These are phyloP conservation scores for Hesperia comma DNA, from an alignment of 2,888 invertebrate species.

Conservation along the genomic window DNA sequence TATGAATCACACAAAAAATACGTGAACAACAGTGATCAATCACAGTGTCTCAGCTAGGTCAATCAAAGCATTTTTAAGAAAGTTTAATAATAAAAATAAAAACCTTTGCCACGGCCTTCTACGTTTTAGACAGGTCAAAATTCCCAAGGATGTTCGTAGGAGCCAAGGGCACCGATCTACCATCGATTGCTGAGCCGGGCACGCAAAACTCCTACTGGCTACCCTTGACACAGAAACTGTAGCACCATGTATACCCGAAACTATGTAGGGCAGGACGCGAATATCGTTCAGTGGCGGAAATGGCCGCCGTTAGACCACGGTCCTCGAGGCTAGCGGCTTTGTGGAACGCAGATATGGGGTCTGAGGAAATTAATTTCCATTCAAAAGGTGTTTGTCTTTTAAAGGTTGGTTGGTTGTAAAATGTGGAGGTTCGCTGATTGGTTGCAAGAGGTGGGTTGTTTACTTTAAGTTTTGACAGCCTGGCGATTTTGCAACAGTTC, in stretches of 20 bases:
- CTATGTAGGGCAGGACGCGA: constrained; percentile 67
- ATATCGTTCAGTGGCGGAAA: constrained; percentile 62
- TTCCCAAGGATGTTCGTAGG: constrained; percentile 69
- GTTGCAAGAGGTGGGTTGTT: too few relatives aligned
- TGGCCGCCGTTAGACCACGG: constrained; percentile 38
- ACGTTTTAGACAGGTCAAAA: constrained; percentile 66
- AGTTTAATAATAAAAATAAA: constrained; percentile 29
- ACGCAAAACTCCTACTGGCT: constrained; percentile 74
- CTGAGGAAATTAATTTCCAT: neutral
- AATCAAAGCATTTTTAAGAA: constrained; percentile 11
- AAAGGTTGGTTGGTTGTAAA: too few relatives aligned
- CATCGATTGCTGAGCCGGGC: constrained; percentile 72
- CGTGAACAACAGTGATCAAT: too few relatives aligned
- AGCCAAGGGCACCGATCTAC: constrained; percentile 79
- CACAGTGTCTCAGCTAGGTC: too few relatives aligned
- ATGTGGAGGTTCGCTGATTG: too few relatives aligned
- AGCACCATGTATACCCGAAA: constrained; percentile 56
- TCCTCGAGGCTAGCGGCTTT: neutral
- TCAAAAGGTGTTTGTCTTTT: too few relatives aligned
- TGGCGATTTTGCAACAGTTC: too few relatives aligned
- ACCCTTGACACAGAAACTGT: constrained; percentile 79
- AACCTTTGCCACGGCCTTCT: constrained; percentile 49
- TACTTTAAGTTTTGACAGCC: too few relatives aligned
- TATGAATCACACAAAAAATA: too few relatives aligned
- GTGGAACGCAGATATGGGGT: neutral